Conservation (phyloP, 1,140 invertebrate genomes). For the Zaprionus kolodkinae region DNA sequence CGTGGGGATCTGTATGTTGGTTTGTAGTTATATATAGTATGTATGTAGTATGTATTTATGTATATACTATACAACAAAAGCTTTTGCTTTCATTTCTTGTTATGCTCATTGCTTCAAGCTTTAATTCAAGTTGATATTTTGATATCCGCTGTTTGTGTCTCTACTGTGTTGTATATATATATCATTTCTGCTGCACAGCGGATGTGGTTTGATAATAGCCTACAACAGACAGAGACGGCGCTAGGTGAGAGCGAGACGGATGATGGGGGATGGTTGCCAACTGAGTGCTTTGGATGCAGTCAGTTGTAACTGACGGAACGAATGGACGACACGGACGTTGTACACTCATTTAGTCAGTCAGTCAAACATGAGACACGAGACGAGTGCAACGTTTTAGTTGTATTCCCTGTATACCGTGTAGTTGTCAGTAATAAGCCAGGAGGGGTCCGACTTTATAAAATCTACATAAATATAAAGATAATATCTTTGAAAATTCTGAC, state of each 20-base stretch:
- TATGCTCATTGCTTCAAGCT: conserved; percentile 68
- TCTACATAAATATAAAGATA: background rate
- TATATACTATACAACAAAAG: conserved; percentile 26
- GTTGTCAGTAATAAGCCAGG: background rate
- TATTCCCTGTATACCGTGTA: conserved; percentile 4
- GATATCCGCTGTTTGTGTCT: conserved; percentile 64
- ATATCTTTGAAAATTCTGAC: background rate
- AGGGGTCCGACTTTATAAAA: background rate
- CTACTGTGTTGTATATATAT: conserved; percentile 12
- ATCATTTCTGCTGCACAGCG: conserved; percentile 60
- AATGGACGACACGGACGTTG: conserved; percentile 26
- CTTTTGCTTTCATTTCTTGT: conserved; percentile 49
- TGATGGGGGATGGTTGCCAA: conserved; percentile 4
- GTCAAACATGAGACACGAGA: conserved; percentile 59
- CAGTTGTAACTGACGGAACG: conserved; percentile 71
- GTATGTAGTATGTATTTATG: background rate
- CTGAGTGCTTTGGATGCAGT: conserved; percentile 66
- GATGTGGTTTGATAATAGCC: conserved; percentile 78
- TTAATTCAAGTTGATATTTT: conserved; percentile 74
- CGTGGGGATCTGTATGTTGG: background rate
- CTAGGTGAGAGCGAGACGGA: conserved; percentile 8
- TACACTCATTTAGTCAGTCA: conserved; percentile 74
- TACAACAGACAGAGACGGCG: conserved; percentile 27
- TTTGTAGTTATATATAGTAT: conserved; percentile 4
- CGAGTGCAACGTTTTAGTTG: conserved; percentile 35